Percentiles rank a stretch among this genome's conserved stretches.
Evolutionary conservation across 2,113 vertebrate species (phyloP).

Genomic region (Paratilapia polleni): DNA sequence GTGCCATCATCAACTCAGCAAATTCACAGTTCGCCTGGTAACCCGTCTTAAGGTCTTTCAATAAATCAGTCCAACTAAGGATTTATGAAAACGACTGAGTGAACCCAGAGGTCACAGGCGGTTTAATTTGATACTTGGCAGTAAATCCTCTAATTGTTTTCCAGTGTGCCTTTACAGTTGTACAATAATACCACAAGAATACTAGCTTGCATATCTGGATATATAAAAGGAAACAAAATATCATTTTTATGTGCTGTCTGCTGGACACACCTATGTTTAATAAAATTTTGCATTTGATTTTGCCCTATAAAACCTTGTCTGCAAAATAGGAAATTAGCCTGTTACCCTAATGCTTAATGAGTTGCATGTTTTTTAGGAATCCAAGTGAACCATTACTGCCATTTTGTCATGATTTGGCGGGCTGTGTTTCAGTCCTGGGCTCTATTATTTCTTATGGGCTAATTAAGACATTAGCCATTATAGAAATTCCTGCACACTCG

Average conservation of each 20-base stretch:
- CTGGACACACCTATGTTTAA: slow-evolving; percentile 81
- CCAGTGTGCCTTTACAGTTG: slow-evolving; percentile 75
- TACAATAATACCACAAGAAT: slow-evolving; percentile 77
- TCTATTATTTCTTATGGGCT: slow-evolving; percentile 83
- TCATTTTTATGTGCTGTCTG: slow-evolving; percentile 79
- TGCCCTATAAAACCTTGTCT: slow-evolving; percentile 74
- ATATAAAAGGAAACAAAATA: slow-evolving; percentile 80
- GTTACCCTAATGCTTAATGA: slow-evolving; percentile 74
- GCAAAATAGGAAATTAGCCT: slow-evolving; percentile 79
- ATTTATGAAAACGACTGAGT: slow-evolving; percentile 78
- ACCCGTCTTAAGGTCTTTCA: slow-evolving; percentile 71
- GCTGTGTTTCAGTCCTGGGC: slow-evolving; percentile 67
- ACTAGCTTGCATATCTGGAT: slow-evolving; percentile 77
- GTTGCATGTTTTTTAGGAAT: slow-evolving; percentile 74
- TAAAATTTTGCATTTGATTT: slow-evolving; percentile 76
- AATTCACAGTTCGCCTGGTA: slow-evolving; percentile 74
- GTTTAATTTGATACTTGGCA: slow-evolving; percentile 78
- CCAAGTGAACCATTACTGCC: slow-evolving; percentile 69
- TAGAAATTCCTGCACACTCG: slow-evolving; percentile 78
- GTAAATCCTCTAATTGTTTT: slow-evolving; percentile 81
- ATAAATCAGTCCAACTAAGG: slow-evolving; percentile 75
- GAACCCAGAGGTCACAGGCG: slow-evolving; percentile 77
- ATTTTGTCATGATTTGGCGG: slow-evolving; percentile 81
- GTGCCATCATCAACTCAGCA: slow-evolving; percentile 76
- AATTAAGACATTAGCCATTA: slow-evolving; percentile 83